A percentile compares a stretch with the other conserved stretches of the same genome.
Conservation (phyloP, 1,140 invertebrate species). For the Globodera rostochiensis region DNA sequence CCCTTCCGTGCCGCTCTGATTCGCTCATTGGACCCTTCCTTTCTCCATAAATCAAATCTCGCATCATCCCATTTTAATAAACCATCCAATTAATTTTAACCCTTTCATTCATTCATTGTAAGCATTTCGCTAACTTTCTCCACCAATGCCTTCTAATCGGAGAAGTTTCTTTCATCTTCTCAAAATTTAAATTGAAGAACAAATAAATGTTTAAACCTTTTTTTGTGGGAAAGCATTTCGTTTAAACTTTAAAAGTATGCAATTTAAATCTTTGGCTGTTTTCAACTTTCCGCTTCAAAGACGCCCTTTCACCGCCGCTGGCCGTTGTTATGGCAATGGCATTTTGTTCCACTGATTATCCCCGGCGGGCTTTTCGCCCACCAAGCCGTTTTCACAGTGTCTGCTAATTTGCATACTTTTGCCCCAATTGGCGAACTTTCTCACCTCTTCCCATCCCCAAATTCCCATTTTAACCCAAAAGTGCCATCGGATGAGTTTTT, state of each 20-base stretch:
- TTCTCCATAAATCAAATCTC: neutral
- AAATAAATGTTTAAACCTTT: neutral
- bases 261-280: neutral
- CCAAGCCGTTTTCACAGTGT: neutral
- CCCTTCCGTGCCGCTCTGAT: neutral
- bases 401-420: neutral
- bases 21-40: neutral
- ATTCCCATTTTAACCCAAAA: neutral
- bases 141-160: neutral
- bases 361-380: neutral
- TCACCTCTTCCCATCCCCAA: neutral
- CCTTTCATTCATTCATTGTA: neutral
- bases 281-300: neutral
- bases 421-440: neutral
- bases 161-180: neutral
- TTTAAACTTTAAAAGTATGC: neutral
- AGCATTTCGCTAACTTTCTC: neutral
- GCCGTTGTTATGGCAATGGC: neutral
- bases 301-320: too few species aligned
- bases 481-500: neutral
- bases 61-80: neutral
- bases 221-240: neutral
- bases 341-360: neutral
- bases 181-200: neutral
- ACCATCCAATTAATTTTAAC: neutral